Percentiles rank a stretch among this genome's conserved stretches.
phyloP scores from a whole-genome alignment of 2,888 invertebrate species.

The Plutella xylostella region DNA sequence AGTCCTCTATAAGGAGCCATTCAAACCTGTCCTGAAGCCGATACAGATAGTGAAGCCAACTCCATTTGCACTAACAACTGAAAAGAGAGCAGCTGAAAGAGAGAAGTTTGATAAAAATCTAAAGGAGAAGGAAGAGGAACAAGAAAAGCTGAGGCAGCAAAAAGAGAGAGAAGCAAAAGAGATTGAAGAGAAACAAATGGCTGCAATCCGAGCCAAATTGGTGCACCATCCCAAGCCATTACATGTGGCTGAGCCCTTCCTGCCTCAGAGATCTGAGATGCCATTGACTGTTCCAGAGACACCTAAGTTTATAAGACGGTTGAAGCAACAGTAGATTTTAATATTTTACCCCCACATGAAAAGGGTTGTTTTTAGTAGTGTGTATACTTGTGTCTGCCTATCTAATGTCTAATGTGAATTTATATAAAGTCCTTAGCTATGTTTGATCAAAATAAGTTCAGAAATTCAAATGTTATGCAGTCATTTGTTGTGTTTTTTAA shows the following conservation, averaged over 20 bases:
- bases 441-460: no score
- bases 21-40: conserved; percentile 67
- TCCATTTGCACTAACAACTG: conserved; percentile 74
- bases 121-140: conserved; percentile 65
- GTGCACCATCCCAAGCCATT: conserved; percentile 75
- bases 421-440: no score
- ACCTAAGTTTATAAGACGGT: conserved; percentile 63
- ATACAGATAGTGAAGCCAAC: conserved; percentile 47
- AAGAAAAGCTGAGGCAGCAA: conserved; percentile 43
- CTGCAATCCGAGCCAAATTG: conserved; percentile 63
- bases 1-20: conserved; percentile 75
- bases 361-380: no score
- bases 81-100: conserved; percentile 72
- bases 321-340: conserved; percentile 30
- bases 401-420: no score
- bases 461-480: no score
- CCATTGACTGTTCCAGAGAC: conserved; percentile 74
- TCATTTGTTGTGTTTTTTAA: no score
- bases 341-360: no score
- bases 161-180: conserved; percentile 43
- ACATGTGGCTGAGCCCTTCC: conserved; percentile 56
- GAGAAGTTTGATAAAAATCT: conserved; percentile 69
- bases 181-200: conserved; percentile 61
- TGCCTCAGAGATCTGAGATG: conserved; percentile 58
- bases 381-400: no score